Base-by-base conservation (phyloP, 2,797 vertebrate species). In the Clamator glandarius region DNA sequence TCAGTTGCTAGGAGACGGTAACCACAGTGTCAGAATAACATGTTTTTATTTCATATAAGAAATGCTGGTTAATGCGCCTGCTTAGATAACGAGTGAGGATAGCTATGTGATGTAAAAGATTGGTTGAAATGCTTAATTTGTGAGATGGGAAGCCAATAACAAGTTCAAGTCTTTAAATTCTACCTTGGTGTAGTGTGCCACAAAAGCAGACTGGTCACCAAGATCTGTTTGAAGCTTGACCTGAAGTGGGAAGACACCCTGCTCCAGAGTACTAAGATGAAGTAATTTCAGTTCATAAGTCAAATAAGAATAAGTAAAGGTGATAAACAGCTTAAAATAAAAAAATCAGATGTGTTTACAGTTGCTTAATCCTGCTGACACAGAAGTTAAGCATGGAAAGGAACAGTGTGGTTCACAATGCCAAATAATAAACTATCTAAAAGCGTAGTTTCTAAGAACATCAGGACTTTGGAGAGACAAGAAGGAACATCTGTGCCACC, bases 1-100 rank as follows among this genome's bases (percentile, higher is more conserved):
- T 86, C 39, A 70, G 91, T 96, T 96, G 93, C 95, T 96, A 92
- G 92, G 95, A 93, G 66, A 96, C 90, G 9, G 82, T 69, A 95
- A 92, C 75, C 48, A 9, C 72, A 73, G 75, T 94, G 78, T 94
- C 86, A 92, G 92, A 90, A 93, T 90, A 93, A 75, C 52, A 57
- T 74, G 57, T 39, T 92, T 95, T 95, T 92, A 84, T 94, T 94
- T 96, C 82, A 78, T 72, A 17, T 59, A 81, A 89, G 79, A 91
- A 95, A 50, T 81, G 48, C 73, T 84, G 35, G 63, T 93, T 93
- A 94, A 83, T 81, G 66, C 51, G 84, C 35, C n/a, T 91, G 41
- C 61, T 79, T 90, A 89, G 68, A 74, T 85, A 95, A 87, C 74
- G 90, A 94, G 62, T 42, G 68, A 57, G 55, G 66, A 68, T 48